Evolutionary conservation across 2,888 invertebrate genomes (phyloP).

Genomic region (Cantharis rustica): DNA sequence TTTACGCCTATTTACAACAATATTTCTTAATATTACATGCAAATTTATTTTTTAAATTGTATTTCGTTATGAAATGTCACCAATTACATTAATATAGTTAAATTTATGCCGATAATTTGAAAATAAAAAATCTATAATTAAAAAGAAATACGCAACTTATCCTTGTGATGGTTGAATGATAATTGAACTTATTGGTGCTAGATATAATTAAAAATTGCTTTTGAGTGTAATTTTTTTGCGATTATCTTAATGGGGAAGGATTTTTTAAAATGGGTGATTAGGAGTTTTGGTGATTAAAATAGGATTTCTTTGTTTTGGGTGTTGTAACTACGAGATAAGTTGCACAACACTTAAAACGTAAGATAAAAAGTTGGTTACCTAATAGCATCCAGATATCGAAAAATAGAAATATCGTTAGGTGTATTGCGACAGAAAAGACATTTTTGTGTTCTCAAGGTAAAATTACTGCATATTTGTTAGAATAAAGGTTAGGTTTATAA

Average conservation of each 20-base stretch:
- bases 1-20: not conserved
- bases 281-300: not conserved
- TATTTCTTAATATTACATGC: not conserved
- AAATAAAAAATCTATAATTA: not conserved
- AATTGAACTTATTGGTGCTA: not conserved
- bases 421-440: not conserved
- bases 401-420: not conserved
- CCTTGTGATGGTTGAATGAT: not conserved
- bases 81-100: not conserved
- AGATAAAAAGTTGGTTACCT: not conserved
- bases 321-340: not conserved
- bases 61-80: not conserved
- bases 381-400: not conserved
- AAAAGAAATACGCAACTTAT: not conserved
- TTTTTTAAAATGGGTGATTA: not conserved
- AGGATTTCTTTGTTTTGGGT: not conserved
- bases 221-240: not conserved
- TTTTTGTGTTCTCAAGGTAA: slow-evolving; percentile 35
- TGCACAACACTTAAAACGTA: not conserved
- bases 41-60: not conserved
- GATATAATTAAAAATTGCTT: not conserved
- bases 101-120: not conserved
- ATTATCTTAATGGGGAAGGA: not conserved
- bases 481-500: slow-evolving; percentile 38
- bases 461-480: slow-evolving; percentile 36